Evolutionary conservation across 2,113 vertebrate genomes (phyloP), one percentile per base, ranked within the genome.

Genomic region (Canis aureus): DNA sequence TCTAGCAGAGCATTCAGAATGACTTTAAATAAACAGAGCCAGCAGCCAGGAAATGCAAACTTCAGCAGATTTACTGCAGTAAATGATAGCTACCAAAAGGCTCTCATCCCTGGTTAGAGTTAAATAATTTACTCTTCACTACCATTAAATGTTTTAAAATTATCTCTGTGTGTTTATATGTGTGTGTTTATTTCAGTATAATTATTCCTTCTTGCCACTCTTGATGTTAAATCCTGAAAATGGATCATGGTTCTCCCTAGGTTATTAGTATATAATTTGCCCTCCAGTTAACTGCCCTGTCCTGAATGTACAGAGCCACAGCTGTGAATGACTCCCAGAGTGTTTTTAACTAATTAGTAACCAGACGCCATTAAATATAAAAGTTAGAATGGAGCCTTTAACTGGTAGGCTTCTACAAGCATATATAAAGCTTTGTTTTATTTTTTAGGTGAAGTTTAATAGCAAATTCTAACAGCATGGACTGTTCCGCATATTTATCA

Each of bases 1-100:
- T 98, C 97, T 97, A 97, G 97, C 92, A 98, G 97, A 98, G 97
- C 67, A 97, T 98, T 99, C 84, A 80, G 98, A 98, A 98, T 38
- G 97, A 95, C 97, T 98, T 98, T 90, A 98, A 97, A 97, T 98
- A 98, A 98, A 98, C 94, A 98, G 97, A 98, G 91, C 73, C 95
- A 98, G 91, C 74, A 91, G 98, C 95, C 96, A 96, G 96, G 96
- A 98, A 98, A 84, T 78, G 97, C 91, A 92, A 98, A 97, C 95
- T 91, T 96, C 85, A 97, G 88, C 76, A 97, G 93, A 97, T 98
- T 98, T 98, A 96, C 76, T 92, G 60, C 84, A 96, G 97, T 91
- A 98, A 97, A 43, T 69, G 98, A 98, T 97, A 98, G 86, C 86
- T 96, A 98, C 92, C 85, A 97, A 98, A 96, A 97, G 86, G 29